Evolutionary conservation across 1,140 invertebrate genomes (phyloP).

Genomic region (Heliconius melpomene): DNA sequence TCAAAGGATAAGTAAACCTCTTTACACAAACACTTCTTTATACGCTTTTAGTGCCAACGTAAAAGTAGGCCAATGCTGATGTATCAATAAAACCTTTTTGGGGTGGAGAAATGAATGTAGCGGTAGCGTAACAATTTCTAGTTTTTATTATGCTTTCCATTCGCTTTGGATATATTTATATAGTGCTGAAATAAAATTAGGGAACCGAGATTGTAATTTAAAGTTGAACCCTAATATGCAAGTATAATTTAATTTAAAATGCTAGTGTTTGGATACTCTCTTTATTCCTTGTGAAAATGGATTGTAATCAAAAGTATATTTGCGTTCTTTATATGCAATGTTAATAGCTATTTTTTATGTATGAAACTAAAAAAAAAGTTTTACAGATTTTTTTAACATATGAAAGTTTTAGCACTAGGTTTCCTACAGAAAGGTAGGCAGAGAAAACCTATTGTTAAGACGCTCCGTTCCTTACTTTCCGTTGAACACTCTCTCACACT

Average conservation of each 20-base stretch:
- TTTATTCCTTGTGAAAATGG: too few relatives aligned
- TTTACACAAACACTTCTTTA: constrained; percentile 55
- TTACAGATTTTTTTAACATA: too few relatives aligned
- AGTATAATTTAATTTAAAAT: too few relatives aligned
- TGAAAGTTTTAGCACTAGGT: too few relatives aligned
- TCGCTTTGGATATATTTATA: background rate
- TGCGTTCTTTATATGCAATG: too few relatives aligned
- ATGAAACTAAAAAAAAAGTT: too few relatives aligned
- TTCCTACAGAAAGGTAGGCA: too few relatives aligned
- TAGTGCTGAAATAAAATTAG: background rate
- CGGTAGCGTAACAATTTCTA: constrained; percentile 17
- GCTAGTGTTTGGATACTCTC: too few relatives aligned
- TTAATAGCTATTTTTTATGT: too few relatives aligned
- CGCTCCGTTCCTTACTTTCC: too few relatives aligned
- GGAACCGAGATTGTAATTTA: background rate
- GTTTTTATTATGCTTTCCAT: background rate
- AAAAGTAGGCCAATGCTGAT: constrained; percentile 31
- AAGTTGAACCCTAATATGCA: background rate
- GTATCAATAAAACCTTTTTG: constrained; percentile 34
- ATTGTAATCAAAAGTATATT: background rate
- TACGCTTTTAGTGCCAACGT: constrained; percentile 52
- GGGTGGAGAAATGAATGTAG: constrained; percentile 4
- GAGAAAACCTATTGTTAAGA: too few relatives aligned
- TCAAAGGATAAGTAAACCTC: constrained; percentile 66
- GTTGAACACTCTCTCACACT: too few relatives aligned